Evolutionary conservation across 2,888 invertebrate species (phyloP), one percentile per base, ranked within the genome.

Genomic region (Exocentrus adspersus): DNA sequence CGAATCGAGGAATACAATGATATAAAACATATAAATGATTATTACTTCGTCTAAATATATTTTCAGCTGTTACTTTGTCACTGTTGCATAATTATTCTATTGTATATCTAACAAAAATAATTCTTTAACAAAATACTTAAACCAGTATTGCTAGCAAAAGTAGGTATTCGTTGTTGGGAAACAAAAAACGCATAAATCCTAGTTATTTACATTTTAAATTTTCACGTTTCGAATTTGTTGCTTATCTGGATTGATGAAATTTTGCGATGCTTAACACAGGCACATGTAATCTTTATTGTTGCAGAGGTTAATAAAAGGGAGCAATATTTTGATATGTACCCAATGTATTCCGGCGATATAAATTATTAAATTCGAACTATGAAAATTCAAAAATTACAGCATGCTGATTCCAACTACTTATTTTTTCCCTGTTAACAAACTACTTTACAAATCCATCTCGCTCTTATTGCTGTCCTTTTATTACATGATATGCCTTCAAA

Each of bases 401-500:
- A n/a, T n/a, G n/a, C n/a, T n/a, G n/a, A n/a, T n/a, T n/a, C n/a
- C n/a, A n/a, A n/a, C n/a, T n/a, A n/a, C n/a, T n/a, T n/a, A n/a
- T n/a, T n/a, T n/a, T n/a, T n/a, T n/a, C n/a, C n/a, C n/a, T n/a
- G n/a, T n/a, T n/a, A n/a, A n/a, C 24, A 12, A 46, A 50, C 5
- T 24, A n/a, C n/a, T 50, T 52, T 37, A 17, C 16, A 46, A 14
- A 32, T 19, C 37, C 10, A 9, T 41, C 20, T 20, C 14, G 21
- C 43, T 16, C 9, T 16, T 54, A 54, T 54, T 54, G 54, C 54
- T 17, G 54, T 43, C 17, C 17, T 43, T 45, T 45, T 41, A 41
- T 20, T 24, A 54, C 9, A 16, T 54, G 54, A 54, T 54, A 54
- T 54, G 54, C 54, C 24, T 54, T 43, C 54, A 6, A 43, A 20